Evolutionary conservation across 2,888 invertebrate genomes (phyloP).

Genomic region (Adelphocoris suturalis): DNA sequence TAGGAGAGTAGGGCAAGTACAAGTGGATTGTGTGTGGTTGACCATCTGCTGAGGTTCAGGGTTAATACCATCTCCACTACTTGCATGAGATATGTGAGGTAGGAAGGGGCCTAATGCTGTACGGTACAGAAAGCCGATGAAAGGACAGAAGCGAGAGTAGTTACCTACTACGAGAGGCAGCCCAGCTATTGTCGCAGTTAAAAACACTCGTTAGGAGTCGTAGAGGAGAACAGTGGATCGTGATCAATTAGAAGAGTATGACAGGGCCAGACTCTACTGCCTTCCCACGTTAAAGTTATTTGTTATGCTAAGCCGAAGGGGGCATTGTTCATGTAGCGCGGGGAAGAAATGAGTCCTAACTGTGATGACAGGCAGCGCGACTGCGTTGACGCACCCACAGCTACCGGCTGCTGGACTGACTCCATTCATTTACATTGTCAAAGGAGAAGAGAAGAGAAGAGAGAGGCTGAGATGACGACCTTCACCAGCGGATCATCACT

Average conservation of each 20-base stretch:
- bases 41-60: neutral
- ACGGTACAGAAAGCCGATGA: neutral
- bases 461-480: neutral
- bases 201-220: slow-evolving; percentile 61
- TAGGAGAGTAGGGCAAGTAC: no score
- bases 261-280: slow-evolving; percentile 52
- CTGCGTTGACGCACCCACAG: slow-evolving; percentile 45
- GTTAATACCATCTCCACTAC: neutral
- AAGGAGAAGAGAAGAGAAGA: neutral
- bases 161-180: slow-evolving; percentile 1
- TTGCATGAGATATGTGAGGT: no score
- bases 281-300: slow-evolving; percentile 67
- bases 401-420: slow-evolving; percentile 1
- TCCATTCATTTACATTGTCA: slow-evolving; percentile 47
- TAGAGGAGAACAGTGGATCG: slow-evolving; percentile 59
- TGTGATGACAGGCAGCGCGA: slow-evolving; percentile 54
- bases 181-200: slow-evolving; percentile 49
- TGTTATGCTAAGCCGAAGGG: slow-evolving; percentile 64
- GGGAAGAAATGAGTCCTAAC: slow-evolving; percentile 66
- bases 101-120: neutral
- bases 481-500: neutral
- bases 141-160: neutral
- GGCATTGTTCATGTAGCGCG: slow-evolving; percentile 60
- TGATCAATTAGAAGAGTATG: slow-evolving; percentile 68
- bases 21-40: neutral